These are phyloP conservation scores for Cydia pomonella DNA, from an alignment of 1,140 invertebrate species.

Conservation along the genomic window DNA sequence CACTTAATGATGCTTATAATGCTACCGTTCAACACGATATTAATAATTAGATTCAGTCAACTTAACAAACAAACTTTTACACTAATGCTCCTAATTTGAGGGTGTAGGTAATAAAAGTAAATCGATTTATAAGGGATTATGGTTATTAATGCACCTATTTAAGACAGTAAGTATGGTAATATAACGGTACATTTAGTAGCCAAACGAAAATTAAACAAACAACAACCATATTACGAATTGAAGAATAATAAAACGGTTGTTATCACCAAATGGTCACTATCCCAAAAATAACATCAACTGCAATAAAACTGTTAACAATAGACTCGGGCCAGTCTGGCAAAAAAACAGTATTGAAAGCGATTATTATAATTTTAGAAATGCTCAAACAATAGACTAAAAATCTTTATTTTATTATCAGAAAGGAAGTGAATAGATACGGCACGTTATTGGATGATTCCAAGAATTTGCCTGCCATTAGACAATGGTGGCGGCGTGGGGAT, in stretches of 20 bases:
- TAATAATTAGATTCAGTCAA: not conserved
- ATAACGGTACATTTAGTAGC: too few relatives aligned
- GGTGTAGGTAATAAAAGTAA: not conserved
- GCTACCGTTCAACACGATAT: not conserved
- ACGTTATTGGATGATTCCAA: conserved; percentile 57
- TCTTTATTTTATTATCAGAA: conserved; percentile 70
- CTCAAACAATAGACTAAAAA: conserved; percentile 65
- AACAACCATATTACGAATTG: not conserved
- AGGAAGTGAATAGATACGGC: conserved; percentile 72
- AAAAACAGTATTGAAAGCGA: conserved; percentile 61
- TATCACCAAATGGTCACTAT: conserved; percentile 49
- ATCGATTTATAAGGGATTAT: not conserved
- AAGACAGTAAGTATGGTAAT: not conserved
- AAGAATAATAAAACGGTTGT: conserved; percentile 33
- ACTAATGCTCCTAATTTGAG: not conserved
- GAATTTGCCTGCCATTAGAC: conserved; percentile 63
- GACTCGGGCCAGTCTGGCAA: conserved; percentile 46
- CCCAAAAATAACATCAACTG: conserved; percentile 49
- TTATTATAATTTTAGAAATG: conserved; percentile 68
- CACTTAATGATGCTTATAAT: not conserved
- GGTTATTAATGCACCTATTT: not conserved
- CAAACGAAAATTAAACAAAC: not conserved
- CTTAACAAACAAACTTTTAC: not conserved
- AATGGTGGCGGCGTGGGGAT: conserved; percentile 43
- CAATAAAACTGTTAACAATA: conserved; percentile 67